Conservation (phyloP, 1,140 invertebrate species). For the Brachystomella parvula region DNA sequence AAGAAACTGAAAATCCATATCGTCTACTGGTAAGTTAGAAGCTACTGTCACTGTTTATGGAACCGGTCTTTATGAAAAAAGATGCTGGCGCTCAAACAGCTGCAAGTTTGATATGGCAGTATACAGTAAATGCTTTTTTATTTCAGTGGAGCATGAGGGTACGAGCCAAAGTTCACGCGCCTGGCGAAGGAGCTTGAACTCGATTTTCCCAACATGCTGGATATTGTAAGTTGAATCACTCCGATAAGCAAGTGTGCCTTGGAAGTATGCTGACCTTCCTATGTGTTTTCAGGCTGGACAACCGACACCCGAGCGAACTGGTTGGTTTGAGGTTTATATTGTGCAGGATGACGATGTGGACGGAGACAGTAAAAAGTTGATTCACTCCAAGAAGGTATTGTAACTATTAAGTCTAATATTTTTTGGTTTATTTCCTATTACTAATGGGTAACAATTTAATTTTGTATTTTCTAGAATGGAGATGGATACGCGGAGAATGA, state of each 20-base stretch:
- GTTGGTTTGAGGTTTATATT: slow-evolving; percentile 2
- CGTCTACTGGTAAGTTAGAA: slow-evolving; percentile 9
- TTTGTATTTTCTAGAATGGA: neutral
- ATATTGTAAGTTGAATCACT: slow-evolving; percentile 3
- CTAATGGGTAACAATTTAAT: neutral
- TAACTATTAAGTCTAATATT: neutral
- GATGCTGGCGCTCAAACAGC: no score
- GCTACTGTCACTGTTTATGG: no score
- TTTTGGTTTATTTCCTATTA: neutral
- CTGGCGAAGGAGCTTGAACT: neutral
- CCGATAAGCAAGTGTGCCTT: neutral
- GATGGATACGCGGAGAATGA: neutral
- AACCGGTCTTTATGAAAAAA: no score
- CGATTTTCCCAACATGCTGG: neutral
- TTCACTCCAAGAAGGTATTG: slow-evolving; percentile 5
- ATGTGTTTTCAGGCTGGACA: neutral
- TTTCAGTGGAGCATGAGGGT: slow-evolving; percentile 3
- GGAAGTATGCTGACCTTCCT: neutral
- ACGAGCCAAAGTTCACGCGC: neutral
- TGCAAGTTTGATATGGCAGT: no score
- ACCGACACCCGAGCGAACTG: neutral
- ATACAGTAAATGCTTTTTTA: neutral
- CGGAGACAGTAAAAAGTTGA: neutral
- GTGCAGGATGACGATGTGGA: neutral
- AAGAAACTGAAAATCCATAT: slow-evolving; percentile 8